A percentile compares a stretch with the other conserved stretches of the same genome.
Evolutionary conservation across 2,888 invertebrate species (phyloP).

Genomic region (Nemotelus nigrinus): DNA sequence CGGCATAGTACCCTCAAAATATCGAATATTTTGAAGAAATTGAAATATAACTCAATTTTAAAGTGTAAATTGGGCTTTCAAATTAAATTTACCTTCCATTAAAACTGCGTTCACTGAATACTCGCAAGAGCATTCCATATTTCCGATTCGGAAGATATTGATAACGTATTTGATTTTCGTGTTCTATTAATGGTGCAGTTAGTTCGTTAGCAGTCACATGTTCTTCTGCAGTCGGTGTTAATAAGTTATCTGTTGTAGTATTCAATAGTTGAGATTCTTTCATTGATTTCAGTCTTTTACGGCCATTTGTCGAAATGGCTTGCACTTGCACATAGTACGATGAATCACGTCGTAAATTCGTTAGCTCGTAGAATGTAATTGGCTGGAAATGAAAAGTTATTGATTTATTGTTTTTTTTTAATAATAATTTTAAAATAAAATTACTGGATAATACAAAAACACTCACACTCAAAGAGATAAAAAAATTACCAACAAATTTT

Average conservation of each 20-base stretch:
- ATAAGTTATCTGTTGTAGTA: constrained; percentile 67
- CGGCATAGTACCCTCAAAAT: too few relatives aligned
- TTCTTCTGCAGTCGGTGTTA: background rate
- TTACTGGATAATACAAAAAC: background rate
- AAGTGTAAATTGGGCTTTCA: too few relatives aligned
- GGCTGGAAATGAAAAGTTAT: constrained; percentile 65
- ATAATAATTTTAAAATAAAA: constrained; percentile 37
- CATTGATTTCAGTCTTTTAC: constrained; percentile 74
- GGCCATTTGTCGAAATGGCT: constrained; percentile 76
- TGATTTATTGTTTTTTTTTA: too few relatives aligned
- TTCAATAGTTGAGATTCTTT: constrained; percentile 78
- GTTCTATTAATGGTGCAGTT: background rate
- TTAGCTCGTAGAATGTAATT: constrained; percentile 72
- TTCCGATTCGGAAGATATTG: constrained; percentile 61
- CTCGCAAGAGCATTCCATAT: constrained; percentile 63
- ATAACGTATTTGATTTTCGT: constrained; percentile 9
- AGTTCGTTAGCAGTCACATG: background rate
- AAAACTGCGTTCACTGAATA: constrained; percentile 58
- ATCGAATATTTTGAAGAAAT: too few relatives aligned
- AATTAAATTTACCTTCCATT: constrained; percentile 25
- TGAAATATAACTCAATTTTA: too few relatives aligned
- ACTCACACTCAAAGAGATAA: background rate
- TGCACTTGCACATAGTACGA: constrained; percentile 83
- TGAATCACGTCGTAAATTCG: constrained; percentile 73
- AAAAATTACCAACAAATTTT: background rate